Evolutionary conservation across 2,888 invertebrate species (phyloP).

Genomic region (Muscina levida): DNA sequence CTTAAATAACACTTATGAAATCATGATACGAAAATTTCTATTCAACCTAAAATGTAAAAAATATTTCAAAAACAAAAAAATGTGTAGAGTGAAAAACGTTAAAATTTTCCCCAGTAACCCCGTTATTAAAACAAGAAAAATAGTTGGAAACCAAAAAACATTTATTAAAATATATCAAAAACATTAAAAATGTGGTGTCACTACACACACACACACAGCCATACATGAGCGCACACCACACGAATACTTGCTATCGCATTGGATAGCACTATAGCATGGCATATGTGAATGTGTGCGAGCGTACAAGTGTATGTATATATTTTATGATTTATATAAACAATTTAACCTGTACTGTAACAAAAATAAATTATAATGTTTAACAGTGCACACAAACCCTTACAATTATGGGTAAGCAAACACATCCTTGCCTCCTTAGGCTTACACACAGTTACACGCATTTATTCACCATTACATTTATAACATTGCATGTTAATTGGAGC

Average conservation of each 20-base stretch:
- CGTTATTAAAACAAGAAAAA: slow-evolving; percentile 57
- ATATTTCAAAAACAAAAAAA: slow-evolving; percentile 4
- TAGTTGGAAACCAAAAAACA: slow-evolving; percentile 53
- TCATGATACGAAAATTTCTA: slow-evolving; percentile 27
- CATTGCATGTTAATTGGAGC: slow-evolving; percentile 46
- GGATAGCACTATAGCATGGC: background rate
- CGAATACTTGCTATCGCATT: background rate
- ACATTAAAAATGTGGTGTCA: slow-evolving; percentile 46
- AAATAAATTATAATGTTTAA: slow-evolving; percentile 57
- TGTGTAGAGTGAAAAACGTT: slow-evolving; percentile 22
- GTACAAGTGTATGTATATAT: slow-evolving; percentile 28
- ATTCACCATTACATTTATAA: background rate
- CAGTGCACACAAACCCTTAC: background rate
- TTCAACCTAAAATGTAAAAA: background rate
- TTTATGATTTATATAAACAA: slow-evolving; percentile 65
- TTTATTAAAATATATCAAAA: slow-evolving; percentile 62
- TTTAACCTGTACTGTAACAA: slow-evolving; percentile 61
- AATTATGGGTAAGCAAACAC: background rate
- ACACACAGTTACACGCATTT: background rate
- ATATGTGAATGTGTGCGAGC: background rate
- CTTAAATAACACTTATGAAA: slow-evolving; percentile 35
- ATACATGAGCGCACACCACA: background rate
- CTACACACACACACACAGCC: slow-evolving; percentile 2
- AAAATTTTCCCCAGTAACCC: slow-evolving; percentile 59
- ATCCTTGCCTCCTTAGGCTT: background rate